phyloP scores from a whole-genome alignment of 1,140 invertebrate species.

The Euwallacea similis region DNA sequence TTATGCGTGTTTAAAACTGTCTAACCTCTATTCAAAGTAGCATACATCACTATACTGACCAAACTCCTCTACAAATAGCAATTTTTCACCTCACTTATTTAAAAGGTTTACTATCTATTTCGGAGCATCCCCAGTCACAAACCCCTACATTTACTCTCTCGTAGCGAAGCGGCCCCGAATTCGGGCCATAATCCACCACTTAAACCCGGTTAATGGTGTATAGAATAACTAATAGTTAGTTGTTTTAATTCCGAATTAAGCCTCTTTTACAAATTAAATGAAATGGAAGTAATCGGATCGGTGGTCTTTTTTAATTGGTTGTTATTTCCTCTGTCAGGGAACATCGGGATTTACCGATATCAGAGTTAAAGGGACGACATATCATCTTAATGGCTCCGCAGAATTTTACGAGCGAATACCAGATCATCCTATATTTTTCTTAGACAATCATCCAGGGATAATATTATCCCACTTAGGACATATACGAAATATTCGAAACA shows the following conservation, averaged over 20 bases:
- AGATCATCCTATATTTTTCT: neutral
- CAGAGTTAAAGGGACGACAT: too few species aligned
- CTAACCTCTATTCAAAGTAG: neutral
- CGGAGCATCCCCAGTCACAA: neutral
- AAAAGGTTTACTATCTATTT: neutral
- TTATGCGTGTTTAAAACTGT: neutral
- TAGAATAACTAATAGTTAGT: neutral
- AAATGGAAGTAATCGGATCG: neutral
- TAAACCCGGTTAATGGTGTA: neutral
- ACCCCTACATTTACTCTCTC: neutral
- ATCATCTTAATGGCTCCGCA: too few species aligned
- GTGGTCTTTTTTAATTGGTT: neutral
- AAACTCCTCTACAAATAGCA: neutral
- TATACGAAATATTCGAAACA: neutral
- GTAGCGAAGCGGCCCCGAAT: neutral
- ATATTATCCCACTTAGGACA: too few species aligned
- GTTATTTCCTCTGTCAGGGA: neutral
- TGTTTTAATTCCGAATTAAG: slow-evolving; percentile 1
- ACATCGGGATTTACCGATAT: neutral
- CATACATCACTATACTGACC: neutral
- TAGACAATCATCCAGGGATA: too few species aligned
- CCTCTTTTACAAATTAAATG: slow-evolving; percentile 1
- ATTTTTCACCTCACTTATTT: neutral
- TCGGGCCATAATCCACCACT: neutral
- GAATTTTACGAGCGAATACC: neutral